phyloP scores from a whole-genome alignment of 2,888 invertebrate genomes.

The Cosmopolites sordidus region DNA sequence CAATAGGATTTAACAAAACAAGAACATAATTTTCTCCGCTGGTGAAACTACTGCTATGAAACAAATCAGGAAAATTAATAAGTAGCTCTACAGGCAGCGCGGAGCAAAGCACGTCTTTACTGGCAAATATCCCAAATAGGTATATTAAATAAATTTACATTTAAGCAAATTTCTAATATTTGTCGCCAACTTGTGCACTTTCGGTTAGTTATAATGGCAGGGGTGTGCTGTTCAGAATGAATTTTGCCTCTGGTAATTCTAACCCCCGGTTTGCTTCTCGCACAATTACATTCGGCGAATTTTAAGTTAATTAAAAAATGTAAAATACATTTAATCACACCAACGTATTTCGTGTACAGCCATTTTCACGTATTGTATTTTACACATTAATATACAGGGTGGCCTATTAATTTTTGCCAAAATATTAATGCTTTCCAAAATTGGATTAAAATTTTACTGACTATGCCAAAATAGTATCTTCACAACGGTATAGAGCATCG shows the following conservation, averaged over 20 bases:
- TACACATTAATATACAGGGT: no score
- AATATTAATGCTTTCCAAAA: no score
- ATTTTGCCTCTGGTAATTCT: neutral
- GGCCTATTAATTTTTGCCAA: no score
- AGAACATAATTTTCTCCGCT: no score
- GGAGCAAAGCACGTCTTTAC: slow-evolving; percentile 17
- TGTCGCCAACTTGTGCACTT: slow-evolving; percentile 25
- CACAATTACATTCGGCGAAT: neutral
- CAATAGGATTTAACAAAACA: no score
- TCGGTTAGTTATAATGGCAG: slow-evolving; percentile 16
- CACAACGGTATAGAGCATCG: no score
- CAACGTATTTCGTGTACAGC: no score
- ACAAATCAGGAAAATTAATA: slow-evolving; percentile 23
- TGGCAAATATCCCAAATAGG: slow-evolving; percentile 25
- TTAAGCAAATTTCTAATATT: slow-evolving; percentile 33
- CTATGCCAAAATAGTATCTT: no score
- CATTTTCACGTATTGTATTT: no score
- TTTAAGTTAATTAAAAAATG: neutral
- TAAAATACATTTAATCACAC: no score
- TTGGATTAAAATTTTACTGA: no score
- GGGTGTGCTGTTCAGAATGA: slow-evolving; percentile 1
- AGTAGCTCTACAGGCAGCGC: slow-evolving; percentile 7
- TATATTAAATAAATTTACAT: slow-evolving; percentile 31
- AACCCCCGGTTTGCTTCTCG: neutral
- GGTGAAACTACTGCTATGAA: slow-evolving; percentile 10